Evolutionary conservation across 2,113 vertebrate species (phyloP).

Genomic region (Oreocharis arfaki): DNA sequence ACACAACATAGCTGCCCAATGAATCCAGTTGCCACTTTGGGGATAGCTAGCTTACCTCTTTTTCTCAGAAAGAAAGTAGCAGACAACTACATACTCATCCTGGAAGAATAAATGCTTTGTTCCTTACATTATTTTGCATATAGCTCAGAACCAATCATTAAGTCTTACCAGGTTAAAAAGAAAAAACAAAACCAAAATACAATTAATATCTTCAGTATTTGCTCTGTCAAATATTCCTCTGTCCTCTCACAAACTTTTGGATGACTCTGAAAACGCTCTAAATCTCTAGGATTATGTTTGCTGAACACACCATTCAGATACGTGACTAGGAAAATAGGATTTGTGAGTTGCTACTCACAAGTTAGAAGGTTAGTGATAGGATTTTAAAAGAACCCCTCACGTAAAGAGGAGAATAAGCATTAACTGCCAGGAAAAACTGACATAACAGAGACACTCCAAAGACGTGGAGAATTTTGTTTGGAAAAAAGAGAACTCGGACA

Average conservation of each 20-base stretch:
- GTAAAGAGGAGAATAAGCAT: background rate
- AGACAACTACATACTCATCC: background rate
- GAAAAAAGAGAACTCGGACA: background rate
- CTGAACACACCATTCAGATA: background rate
- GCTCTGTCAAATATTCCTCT: background rate
- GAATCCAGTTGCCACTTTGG: background rate
- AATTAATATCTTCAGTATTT: background rate
- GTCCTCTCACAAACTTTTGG: background rate
- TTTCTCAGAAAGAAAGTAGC: background rate
- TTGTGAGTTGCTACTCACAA: background rate
- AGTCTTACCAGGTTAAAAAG: background rate
- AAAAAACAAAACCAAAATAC: background rate
- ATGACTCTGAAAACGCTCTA: background rate
- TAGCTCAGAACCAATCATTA: background rate
- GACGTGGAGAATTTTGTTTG: background rate
- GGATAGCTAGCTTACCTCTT: background rate
- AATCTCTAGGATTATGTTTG: background rate
- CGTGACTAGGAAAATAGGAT: background rate
- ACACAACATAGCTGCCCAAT: background rate
- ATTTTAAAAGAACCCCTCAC: background rate
- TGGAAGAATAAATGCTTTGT: background rate
- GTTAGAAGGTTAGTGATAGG: background rate
- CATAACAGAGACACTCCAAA: background rate
- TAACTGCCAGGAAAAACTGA: background rate
- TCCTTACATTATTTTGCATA: background rate